Evolutionary conservation across 2,888 invertebrate species (phyloP), one percentile per base, ranked within the genome.

Genomic region (Aplocera efformata): DNA sequence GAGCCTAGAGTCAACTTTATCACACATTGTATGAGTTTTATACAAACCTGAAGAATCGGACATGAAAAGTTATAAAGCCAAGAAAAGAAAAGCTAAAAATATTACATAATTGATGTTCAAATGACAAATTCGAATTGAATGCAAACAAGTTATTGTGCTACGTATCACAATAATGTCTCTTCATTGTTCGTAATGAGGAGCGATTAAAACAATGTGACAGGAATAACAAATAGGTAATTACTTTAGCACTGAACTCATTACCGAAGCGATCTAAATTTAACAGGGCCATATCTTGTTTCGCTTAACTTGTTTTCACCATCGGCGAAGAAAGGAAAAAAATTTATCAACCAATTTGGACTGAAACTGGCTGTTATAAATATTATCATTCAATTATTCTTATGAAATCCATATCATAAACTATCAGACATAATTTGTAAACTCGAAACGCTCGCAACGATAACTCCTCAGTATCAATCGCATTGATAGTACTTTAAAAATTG

Each of bases 121-220:
- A 9, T 13, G 7, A 21, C 17, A 10, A 30, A 29, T 48, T 41
- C 48, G 38, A 34, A 27, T 21, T 35, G 39, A 54, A 59, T 58
- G 48, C 55, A 56, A 60, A 57, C 60, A 60, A 60, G 55, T 60
- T 57, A 65, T 63, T 63, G 58, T 64, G 49, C 41, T 31, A 23
- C 45, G 40, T 48, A 43, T 58, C 46, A 45, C 44, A 22, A 22
- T 41, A 41, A 30, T 56, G 55, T 51, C 60, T 42, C 53, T 43
- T 60, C 62, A 71, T 68, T 60, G 56, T 61, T 38, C 32, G 42
- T 72, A 70, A 71, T 64, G 67, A 71, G 61, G 48, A 41, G 29
- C 56, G 59, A 65, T 69, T 67, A 63, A 56, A 53, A 59, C 55
- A 41, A 32, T 53, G 52, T 58, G 54, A 47, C 34, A 50, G 35